Evolutionary conservation across 2,113 vertebrate genomes (phyloP).

Genomic region (Paedocypris sp.): DNA sequence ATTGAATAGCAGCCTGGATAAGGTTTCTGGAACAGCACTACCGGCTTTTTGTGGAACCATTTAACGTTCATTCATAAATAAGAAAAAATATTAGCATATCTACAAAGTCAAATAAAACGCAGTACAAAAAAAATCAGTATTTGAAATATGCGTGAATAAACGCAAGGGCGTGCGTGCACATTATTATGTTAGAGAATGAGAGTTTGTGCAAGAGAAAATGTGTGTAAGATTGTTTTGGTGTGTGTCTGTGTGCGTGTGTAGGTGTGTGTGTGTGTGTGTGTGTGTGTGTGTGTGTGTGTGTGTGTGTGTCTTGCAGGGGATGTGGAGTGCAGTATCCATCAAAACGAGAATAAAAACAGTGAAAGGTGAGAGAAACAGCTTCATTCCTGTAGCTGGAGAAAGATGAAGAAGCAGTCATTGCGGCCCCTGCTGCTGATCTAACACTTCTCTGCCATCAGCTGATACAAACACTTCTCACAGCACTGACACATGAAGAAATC

Average conservation of each 20-base stretch:
- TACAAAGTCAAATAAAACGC: too few species aligned
- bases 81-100: too few species aligned
- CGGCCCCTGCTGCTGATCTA: not conserved
- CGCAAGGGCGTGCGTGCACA: too few species aligned
- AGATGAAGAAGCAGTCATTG: not conserved
- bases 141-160: too few species aligned
- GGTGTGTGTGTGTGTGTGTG: slow-evolving; percentile 11
- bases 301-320: slow-evolving; percentile 24
- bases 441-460: not conserved
- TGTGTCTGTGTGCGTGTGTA: not conserved
- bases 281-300: not conserved
- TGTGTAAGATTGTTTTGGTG: too few species aligned
- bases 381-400: not conserved
- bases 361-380: slow-evolving; percentile 2
- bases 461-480: not conserved
- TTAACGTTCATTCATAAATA: not conserved
- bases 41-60: not conserved
- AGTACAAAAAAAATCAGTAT: too few species aligned
- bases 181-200: too few species aligned
- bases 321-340: too few species aligned
- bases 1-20: slow-evolving; percentile 5
- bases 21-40: not conserved
- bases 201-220: too few species aligned
- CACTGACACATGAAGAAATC: not conserved
- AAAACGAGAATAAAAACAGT: not conserved